A percentile compares a stretch with the other conserved stretches of the same genome.
Conservation (phyloP, 2,113 vertebrate species). For the Tachysurus fulvidraco region DNA sequence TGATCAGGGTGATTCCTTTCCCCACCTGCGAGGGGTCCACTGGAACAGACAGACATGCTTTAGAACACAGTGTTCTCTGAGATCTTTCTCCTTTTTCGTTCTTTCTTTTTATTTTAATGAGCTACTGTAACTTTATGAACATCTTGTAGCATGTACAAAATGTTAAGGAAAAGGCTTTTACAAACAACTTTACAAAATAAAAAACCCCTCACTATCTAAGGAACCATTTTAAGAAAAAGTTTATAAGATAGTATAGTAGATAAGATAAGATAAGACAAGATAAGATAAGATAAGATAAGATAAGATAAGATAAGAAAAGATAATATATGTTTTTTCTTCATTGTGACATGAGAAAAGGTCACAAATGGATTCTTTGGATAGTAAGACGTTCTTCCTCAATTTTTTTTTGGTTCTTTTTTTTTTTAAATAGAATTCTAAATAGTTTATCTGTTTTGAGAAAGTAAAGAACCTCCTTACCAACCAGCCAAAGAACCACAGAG, state of each 20-base stretch:
- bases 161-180: neutral
- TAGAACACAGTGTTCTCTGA: neutral
- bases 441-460: neutral
- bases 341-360: neutral
- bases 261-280: too few relatives aligned
- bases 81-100: neutral
- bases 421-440: neutral
- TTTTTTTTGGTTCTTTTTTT: too few relatives aligned
- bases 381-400: neutral
- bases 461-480: too few relatives aligned
- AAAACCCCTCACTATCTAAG: neutral
- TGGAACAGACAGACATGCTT: constrained; percentile 48
- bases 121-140: neutral
- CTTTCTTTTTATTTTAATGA: neutral
- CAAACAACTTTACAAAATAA: neutral
- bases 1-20: constrained; percentile 81
- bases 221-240: neutral
- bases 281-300: too few relatives aligned
- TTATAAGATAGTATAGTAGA: neutral
- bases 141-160: neutral
- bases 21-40: constrained; percentile 86
- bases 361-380: neutral
- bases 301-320: too few relatives aligned
- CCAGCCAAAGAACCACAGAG: too few relatives aligned
- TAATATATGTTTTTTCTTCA: too few relatives aligned